Conservation (phyloP, 2,888 invertebrate genomes). For the Synergus itoensis region DNA sequence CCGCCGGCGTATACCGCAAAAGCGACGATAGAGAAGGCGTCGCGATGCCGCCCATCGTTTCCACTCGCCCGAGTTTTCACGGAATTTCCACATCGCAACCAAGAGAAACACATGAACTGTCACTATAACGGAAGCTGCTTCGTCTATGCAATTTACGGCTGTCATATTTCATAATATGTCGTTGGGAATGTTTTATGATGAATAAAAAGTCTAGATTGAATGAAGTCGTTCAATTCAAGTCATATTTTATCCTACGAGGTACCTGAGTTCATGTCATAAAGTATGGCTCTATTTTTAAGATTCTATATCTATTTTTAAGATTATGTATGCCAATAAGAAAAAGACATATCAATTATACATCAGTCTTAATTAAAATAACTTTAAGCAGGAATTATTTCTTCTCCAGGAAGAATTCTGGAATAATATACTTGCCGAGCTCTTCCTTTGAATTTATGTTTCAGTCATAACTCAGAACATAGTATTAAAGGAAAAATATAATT, state of each 20-base stretch:
- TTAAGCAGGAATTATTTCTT: too few species aligned
- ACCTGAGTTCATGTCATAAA: too few species aligned
- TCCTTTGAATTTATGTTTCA: background rate
- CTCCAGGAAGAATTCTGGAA: too few species aligned
- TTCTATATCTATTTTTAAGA: background rate
- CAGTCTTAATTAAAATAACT: too few species aligned
- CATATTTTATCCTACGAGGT: background rate
- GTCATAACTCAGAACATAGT: background rate
- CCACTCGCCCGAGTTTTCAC: background rate
- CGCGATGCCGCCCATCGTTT: constrained; percentile 24
- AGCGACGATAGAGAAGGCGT: constrained; percentile 26
- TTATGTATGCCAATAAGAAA: too few species aligned
- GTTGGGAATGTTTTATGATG: background rate
- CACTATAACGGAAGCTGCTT: background rate
- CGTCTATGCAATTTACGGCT: background rate
- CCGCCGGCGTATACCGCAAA: constrained; percentile 26
- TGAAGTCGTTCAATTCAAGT: background rate
- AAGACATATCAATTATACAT: too few species aligned
- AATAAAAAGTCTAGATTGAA: background rate
- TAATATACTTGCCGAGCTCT: too few species aligned
- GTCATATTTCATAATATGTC: background rate
- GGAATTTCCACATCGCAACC: constrained; percentile 11
- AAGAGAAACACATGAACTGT: background rate
- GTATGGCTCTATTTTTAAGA: background rate
- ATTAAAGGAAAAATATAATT: background rate